Conservation (phyloP, 2,113 vertebrate species). For the Psittacula cyanocephala region DNA sequence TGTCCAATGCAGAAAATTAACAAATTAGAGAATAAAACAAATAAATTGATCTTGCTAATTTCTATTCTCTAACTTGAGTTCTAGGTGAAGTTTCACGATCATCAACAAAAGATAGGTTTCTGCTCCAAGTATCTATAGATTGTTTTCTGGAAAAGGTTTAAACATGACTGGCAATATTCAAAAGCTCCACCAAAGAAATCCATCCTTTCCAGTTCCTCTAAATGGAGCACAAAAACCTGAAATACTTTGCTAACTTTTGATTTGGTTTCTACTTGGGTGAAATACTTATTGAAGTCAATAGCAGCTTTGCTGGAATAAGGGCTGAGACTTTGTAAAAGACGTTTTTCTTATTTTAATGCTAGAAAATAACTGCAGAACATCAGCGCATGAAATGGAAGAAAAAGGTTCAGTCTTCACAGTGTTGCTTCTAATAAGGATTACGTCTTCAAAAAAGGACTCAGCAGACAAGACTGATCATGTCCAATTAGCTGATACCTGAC, state of each 20-base stretch:
- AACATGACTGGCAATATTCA: not conserved
- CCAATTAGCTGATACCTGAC: not conserved
- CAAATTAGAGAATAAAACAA: not conserved
- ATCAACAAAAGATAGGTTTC: not conserved
- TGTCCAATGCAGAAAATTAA: not conserved
- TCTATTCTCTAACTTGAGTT: not conserved
- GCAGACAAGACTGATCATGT: not conserved
- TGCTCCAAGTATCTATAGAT: not conserved
- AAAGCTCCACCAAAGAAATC: not conserved
- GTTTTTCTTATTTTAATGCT: not conserved
- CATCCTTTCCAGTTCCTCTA: conserved; percentile 11
- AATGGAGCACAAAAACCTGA: not conserved
- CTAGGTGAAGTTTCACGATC: not conserved
- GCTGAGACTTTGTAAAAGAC: not conserved
- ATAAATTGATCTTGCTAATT: not conserved
- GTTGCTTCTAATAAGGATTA: not conserved
- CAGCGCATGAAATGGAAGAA: not conserved
- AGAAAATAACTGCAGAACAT: not conserved
- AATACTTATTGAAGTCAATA: not conserved
- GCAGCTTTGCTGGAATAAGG: not conserved
- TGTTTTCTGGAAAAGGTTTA: conserved; percentile 7
- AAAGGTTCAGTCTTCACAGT: conserved; percentile 4
- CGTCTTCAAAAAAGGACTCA: not conserved
- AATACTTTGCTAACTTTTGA: not conserved
- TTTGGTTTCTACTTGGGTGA: not conserved